phyloP scores from a whole-genome alignment of 1,140 invertebrate genomes.

The Trinorchestia longiramus region DNA sequence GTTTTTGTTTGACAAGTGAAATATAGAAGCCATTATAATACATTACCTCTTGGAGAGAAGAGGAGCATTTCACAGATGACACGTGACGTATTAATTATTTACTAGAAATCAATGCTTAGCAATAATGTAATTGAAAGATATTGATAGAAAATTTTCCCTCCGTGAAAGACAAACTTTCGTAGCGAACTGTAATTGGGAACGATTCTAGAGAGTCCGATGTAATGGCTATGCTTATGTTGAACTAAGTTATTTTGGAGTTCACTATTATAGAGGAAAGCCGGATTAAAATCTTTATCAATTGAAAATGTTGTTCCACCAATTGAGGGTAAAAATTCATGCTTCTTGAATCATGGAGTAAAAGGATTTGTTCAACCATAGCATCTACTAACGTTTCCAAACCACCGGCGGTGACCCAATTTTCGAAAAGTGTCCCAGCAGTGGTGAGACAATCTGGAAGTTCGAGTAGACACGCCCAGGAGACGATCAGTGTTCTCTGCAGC shows the following conservation, averaged over 20 bases:
- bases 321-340: not conserved
- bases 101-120: not conserved
- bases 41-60: not conserved
- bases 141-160: not conserved
- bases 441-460: conserved; percentile 67
- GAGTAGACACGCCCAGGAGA: conserved; percentile 65
- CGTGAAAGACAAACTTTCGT: not conserved
- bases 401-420: conserved; percentile 67
- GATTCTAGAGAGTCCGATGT: not conserved
- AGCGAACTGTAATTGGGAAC: not conserved
- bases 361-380: not conserved
- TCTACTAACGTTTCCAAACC: not conserved
- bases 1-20: not conserved
- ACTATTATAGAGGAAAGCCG: not conserved
- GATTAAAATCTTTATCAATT: not conserved
- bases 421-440: conserved; percentile 65
- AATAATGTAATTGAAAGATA: not conserved
- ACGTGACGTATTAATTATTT: not conserved
- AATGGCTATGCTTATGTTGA: not conserved
- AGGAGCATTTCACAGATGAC: not conserved
- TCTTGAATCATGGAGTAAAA: not conserved
- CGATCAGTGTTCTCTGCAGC: conserved; percentile 56
- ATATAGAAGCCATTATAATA: not conserved
- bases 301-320: not conserved
- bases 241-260: not conserved